Evolutionary conservation across 2,797 vertebrate species (phyloP).

Genomic region (Lindbergichthys nudifrons): DNA sequence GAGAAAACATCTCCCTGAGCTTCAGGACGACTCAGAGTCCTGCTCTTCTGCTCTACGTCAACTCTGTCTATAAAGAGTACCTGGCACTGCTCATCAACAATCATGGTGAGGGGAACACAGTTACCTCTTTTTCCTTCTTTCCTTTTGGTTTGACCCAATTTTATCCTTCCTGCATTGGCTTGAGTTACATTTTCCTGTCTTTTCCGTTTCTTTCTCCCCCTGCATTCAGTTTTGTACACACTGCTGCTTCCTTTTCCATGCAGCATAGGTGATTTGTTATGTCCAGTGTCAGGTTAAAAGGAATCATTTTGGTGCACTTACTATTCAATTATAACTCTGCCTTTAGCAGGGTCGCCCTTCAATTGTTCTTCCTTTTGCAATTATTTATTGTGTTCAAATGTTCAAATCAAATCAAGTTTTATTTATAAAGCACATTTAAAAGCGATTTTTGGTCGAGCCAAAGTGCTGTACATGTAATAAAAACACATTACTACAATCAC

Average conservation of each 20-base stretch:
- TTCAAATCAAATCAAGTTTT: no score
- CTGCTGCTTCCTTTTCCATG: background rate
- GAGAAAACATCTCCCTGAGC: conserved; percentile 88
- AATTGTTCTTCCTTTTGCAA: conserved; percentile 13
- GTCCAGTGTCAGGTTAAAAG: conserved; percentile 22
- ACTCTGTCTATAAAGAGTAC: conserved; percentile 90
- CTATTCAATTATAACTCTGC: conserved; percentile 28
- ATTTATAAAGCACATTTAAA: no score
- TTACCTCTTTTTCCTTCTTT: background rate
- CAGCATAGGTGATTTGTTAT: conserved; percentile 6
- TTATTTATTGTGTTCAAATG: conserved; percentile 37
- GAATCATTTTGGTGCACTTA: conserved; percentile 10
- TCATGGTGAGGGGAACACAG: conserved; percentile 86
- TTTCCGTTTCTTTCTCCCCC: background rate
- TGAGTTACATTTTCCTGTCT: background rate
- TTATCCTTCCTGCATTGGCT: background rate
- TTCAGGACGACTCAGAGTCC: conserved; percentile 91
- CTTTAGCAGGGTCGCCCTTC: background rate
- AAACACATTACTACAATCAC: no score
- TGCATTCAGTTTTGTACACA: background rate
- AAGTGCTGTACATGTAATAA: no score
- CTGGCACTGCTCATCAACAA: conserved; percentile 89
- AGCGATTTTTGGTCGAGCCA: no score
- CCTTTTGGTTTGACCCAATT: background rate
- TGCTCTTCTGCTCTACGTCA: conserved; percentile 89